Evolutionary conservation across 1,140 invertebrate species (phyloP).

Genomic region (Teleogryllus occipitalis): DNA sequence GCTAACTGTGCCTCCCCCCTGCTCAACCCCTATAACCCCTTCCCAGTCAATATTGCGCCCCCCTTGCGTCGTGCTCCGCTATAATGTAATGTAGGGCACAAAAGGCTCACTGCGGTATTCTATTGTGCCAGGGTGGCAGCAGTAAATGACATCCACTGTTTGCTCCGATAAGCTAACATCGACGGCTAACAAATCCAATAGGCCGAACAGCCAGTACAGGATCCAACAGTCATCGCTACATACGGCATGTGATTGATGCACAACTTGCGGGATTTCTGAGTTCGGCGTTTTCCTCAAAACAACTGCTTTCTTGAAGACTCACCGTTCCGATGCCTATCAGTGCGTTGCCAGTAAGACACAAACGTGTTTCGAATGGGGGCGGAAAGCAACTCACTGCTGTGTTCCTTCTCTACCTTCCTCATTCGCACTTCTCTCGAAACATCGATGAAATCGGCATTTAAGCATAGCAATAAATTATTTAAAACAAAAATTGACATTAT

Average conservation of each 20-base stretch:
- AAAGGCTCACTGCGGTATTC: constrained; percentile 16
- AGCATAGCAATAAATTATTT: no score
- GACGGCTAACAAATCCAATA: constrained; percentile 1
- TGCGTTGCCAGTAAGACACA: no score
- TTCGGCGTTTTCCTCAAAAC: no score
- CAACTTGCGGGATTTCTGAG: not conserved
- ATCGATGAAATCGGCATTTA: no score
- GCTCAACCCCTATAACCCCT: constrained; percentile 10
- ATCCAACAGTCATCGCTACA: not conserved
- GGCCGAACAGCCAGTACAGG: not conserved
- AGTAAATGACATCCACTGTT: constrained; percentile 19
- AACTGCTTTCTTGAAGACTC: no score
- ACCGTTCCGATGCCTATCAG: no score
- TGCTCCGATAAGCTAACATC: constrained; percentile 12
- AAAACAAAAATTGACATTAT: no score
- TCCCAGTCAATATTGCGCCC: constrained; percentile 13
- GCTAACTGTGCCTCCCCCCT: not conserved
- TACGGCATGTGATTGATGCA: not conserved
- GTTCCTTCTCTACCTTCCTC: no score
- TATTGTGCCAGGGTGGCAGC: constrained; percentile 10
- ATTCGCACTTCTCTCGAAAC: no score
- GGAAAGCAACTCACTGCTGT: no score
- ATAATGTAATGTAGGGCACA: constrained; percentile 17
- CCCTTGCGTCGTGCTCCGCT: not conserved
- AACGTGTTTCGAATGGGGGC: no score